These are phyloP conservation scores for Chaitophorus viminalis DNA, from an alignment of 2,888 invertebrate species.

Conservation along the genomic window DNA sequence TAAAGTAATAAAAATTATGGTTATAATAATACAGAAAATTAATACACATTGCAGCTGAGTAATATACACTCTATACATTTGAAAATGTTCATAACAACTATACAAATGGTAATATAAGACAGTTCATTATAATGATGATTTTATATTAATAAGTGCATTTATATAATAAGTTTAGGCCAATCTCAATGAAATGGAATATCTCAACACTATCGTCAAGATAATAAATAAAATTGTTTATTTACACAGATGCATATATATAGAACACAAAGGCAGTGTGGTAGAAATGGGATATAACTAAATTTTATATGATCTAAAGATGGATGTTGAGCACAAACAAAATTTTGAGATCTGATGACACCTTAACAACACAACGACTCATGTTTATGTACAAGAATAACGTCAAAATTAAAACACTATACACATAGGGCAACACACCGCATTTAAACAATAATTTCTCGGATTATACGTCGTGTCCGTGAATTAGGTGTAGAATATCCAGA, in stretches of 20 bases:
- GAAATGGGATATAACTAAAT: conserved; percentile 35
- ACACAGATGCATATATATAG: conserved; percentile 1
- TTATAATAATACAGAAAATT: neutral
- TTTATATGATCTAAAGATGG: conserved; percentile 46
- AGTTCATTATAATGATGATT: neutral
- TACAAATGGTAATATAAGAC: conserved; percentile 8
- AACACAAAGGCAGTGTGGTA: conserved; percentile 55
- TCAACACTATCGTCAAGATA: conserved; percentile 12
- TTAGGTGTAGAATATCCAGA: conserved; percentile 95
- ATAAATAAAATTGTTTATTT: conserved; percentile 19
- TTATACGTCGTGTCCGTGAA: conserved; percentile 89
- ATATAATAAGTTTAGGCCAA: neutral
- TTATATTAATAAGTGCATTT: conserved; percentile 34
- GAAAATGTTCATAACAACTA: neutral
- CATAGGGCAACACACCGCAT: conserved; percentile 4
- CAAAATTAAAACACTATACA: conserved; percentile 57
- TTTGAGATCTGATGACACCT: conserved; percentile 60
- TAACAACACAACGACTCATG: conserved; percentile 53
- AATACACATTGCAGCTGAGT: neutral
- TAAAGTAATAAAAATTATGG: neutral
- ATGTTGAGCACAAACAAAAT: conserved; percentile 61
- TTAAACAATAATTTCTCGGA: conserved; percentile 91
- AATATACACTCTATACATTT: conserved; percentile 1
- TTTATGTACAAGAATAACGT: conserved; percentile 56
- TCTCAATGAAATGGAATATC: conserved; percentile 1